A percentile compares a stretch with the other conserved stretches of the same genome.
These are phyloP conservation scores for Centropus bengalensis DNA, from an alignment of 2,113 vertebrate species.

Conservation along the genomic window DNA sequence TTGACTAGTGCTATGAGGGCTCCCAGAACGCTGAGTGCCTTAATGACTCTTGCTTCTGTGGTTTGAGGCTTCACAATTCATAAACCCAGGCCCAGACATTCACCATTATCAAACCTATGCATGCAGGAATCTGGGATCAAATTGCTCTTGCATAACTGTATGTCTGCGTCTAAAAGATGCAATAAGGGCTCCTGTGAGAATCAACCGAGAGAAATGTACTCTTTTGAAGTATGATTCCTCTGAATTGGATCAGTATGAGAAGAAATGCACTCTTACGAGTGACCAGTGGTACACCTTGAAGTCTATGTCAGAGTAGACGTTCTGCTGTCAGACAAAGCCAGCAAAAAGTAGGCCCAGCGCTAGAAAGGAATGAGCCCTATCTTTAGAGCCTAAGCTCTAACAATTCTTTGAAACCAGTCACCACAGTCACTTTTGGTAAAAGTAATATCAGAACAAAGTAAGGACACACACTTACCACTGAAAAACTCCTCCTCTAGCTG, in stretches of 20 bases:
- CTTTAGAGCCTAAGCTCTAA: neutral
- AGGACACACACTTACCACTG: slow-evolving; percentile 67
- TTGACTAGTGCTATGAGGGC: neutral
- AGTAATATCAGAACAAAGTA: neutral
- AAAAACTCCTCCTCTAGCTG: slow-evolving; percentile 77
- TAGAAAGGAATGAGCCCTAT: neutral
- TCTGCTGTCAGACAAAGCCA: neutral
- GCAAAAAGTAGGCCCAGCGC: neutral
- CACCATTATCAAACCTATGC: neutral
- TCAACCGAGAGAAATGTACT: neutral
- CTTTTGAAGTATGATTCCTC: neutral
- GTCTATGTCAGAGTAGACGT: neutral
- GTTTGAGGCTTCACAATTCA: neutral
- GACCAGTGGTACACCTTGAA: neutral
- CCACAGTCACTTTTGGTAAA: neutral
- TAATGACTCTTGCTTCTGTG: neutral
- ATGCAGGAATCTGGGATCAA: neutral
- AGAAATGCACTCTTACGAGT: neutral
- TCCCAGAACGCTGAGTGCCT: neutral
- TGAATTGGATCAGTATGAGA: neutral
- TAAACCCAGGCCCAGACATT: neutral
- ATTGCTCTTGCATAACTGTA: neutral
- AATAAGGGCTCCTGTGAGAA: neutral
- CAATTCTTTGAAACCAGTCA: neutral
- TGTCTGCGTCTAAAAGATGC: neutral